Percentiles rank a stretch among this genome's conserved stretches.
phyloP scores from a whole-genome alignment of 1,140 invertebrate genomes.

The Leptestheria dahalacensis region DNA sequence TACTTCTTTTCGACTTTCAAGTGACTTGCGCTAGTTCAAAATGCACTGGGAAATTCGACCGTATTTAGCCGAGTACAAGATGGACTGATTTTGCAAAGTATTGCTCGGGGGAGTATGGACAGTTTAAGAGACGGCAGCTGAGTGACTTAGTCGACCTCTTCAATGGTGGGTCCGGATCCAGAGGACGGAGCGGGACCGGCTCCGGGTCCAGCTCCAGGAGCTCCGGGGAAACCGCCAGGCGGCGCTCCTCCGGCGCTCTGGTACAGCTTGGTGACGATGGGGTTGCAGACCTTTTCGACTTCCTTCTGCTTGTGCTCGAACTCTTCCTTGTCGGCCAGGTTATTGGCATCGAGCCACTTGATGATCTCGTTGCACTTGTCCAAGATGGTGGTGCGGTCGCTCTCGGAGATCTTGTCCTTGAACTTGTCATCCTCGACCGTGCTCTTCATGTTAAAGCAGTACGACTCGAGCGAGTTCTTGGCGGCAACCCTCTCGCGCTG shows the following conservation, averaged over 20 bases:
- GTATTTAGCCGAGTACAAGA: too few relatives aligned
- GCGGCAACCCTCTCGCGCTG: conserved; percentile 45
- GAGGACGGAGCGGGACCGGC: conserved; percentile 21
- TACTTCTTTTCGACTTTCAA: too few relatives aligned
- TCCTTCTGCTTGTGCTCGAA: conserved; percentile 29
- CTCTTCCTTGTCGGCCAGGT: conserved; percentile 31
- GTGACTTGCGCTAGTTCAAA: too few relatives aligned
- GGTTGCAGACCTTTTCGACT: conserved; percentile 41
- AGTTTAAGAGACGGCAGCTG: not conserved
- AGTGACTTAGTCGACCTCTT: conserved; percentile 34
- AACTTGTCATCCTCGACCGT: conserved; percentile 44
- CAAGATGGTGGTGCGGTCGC: conserved; percentile 41
- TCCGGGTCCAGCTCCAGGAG: conserved; percentile 18
- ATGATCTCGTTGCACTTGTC: conserved; percentile 31
- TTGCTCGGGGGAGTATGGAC: not conserved
- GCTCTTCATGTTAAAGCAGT: conserved; percentile 65
- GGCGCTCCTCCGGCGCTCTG: conserved; percentile 31
- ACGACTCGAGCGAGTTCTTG: conserved; percentile 68
- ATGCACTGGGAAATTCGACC: too few relatives aligned
- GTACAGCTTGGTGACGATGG: conserved; percentile 61
- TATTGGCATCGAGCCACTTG: conserved; percentile 32
- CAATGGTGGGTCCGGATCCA: conserved; percentile 32
- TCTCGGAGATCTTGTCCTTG: conserved; percentile 37
- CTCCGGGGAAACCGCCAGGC: conserved; percentile 22
- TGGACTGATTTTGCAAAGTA: too few relatives aligned